phyloP scores from a whole-genome alignment of 2,888 invertebrate genomes.

The Stegana nigrithorax region DNA sequence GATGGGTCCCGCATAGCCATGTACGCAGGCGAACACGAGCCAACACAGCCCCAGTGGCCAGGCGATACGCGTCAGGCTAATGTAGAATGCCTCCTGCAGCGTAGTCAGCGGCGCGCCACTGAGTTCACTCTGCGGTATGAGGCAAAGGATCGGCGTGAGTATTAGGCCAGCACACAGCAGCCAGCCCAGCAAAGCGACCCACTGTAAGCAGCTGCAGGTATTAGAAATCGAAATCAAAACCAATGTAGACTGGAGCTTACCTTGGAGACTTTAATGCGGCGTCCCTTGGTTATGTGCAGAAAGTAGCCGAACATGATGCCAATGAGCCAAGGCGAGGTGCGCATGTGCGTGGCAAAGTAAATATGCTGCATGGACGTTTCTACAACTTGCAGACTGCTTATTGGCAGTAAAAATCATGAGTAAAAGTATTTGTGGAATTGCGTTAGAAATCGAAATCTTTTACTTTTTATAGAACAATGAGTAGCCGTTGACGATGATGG shows the following conservation, averaged over 20 bases:
- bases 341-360: constrained; percentile 52
- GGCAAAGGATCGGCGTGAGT: constrained; percentile 36
- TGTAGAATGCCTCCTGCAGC: constrained; percentile 51
- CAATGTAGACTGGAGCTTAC: too few species aligned
- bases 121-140: constrained; percentile 39
- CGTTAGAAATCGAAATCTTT: neutral
- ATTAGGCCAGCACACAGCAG: too few species aligned
- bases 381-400: too few species aligned
- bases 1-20: constrained; percentile 55
- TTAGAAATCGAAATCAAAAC: neutral
- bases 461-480: constrained; percentile 37
- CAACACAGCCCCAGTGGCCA: constrained; percentile 59
- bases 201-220: neutral
- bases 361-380: constrained; percentile 34
- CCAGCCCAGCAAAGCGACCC: neutral
- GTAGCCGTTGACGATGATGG: constrained; percentile 48
- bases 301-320: constrained; percentile 56
- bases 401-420: too few species aligned
- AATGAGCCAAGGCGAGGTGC: constrained; percentile 56
- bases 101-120: constrained; percentile 33
- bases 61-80: constrained; percentile 50
- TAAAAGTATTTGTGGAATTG: neutral
- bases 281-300: constrained; percentile 41
- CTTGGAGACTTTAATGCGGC: constrained; percentile 34
- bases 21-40: constrained; percentile 55